A percentile compares a stretch with the other conserved stretches of the same genome.
These are phyloP conservation scores for Tupiocoris notatus DNA, from an alignment of 2,888 invertebrate species.

Conservation along the genomic window DNA sequence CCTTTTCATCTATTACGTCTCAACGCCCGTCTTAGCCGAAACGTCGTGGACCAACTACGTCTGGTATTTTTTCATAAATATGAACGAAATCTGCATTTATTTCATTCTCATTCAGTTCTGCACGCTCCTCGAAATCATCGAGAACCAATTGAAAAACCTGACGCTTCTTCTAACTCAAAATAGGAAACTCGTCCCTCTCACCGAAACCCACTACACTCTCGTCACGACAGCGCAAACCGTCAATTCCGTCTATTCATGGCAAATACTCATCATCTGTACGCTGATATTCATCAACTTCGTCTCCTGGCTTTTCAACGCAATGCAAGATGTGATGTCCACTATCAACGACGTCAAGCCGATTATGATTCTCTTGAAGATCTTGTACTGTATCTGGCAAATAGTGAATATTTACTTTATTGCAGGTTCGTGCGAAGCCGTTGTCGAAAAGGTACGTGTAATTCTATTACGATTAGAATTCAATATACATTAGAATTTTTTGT, in stretches of 20 bases:
- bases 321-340: slow-evolving; percentile 28
- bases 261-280: slow-evolving; percentile 39
- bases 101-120: slow-evolving; percentile 39
- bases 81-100: slow-evolving; percentile 32
- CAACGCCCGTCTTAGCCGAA: background rate
- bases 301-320: slow-evolving; percentile 37
- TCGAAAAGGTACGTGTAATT: slow-evolving; percentile 36
- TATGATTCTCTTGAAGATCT: slow-evolving; percentile 17
- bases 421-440: slow-evolving; percentile 24
- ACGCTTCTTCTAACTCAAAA: slow-evolving; percentile 16
- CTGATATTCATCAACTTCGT: slow-evolving; percentile 40
- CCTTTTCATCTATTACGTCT: background rate
- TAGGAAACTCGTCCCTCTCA: slow-evolving; percentile 13
- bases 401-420: slow-evolving; percentile 37
- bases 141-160: slow-evolving; percentile 19
- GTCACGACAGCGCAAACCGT: background rate
- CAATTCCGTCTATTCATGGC: slow-evolving; percentile 37
- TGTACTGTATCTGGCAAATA: slow-evolving; percentile 38
- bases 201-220: slow-evolving; percentile 22
- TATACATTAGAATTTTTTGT: no score
- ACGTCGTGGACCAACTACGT: background rate
- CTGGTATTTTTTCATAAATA: slow-evolving; percentile 20
- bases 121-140: slow-evolving; percentile 31
- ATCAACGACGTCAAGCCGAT: background rate
- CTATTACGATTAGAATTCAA: no score